phyloP scores from a whole-genome alignment of 2,113 vertebrate species.

The Rousettus leschenaultii region DNA sequence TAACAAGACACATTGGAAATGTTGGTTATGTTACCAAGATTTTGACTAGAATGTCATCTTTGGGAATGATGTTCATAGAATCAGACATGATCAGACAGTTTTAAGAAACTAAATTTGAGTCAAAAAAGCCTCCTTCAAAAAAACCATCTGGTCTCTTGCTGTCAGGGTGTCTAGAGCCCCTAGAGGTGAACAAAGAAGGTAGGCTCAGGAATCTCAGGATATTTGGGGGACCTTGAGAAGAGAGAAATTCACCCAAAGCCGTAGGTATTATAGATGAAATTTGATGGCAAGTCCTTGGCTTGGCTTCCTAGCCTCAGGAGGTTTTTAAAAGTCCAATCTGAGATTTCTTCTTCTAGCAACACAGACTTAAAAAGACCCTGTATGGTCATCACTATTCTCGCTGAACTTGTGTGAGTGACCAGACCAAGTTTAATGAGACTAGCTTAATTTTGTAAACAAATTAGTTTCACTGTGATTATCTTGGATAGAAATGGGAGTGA shows the following conservation, averaged over 20 bases:
- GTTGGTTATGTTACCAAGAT: background rate
- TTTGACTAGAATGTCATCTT: background rate
- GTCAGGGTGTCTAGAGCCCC: background rate
- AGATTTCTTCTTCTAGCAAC: background rate
- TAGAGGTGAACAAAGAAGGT: background rate
- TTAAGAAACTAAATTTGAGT: background rate
- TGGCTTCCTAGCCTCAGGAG: background rate
- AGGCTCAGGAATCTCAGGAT: background rate
- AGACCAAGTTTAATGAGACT: background rate
- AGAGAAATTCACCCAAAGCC: background rate
- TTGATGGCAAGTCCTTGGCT: background rate
- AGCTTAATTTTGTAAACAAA: background rate
- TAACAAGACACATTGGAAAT: background rate
- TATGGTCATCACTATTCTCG: background rate
- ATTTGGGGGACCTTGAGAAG: background rate
- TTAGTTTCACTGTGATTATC: background rate
- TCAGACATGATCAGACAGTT: background rate
- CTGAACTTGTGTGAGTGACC: background rate
- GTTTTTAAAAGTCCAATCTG: background rate
- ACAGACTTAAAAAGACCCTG: background rate
- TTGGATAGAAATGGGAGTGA: background rate
- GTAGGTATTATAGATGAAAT: background rate
- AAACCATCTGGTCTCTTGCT: background rate
- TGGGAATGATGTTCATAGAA: background rate
- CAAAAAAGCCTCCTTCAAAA: background rate